Evolutionary conservation across 2,113 vertebrate species (phyloP), one percentile per base, ranked within the genome.

Genomic region (Pithys albifrons): DNA sequence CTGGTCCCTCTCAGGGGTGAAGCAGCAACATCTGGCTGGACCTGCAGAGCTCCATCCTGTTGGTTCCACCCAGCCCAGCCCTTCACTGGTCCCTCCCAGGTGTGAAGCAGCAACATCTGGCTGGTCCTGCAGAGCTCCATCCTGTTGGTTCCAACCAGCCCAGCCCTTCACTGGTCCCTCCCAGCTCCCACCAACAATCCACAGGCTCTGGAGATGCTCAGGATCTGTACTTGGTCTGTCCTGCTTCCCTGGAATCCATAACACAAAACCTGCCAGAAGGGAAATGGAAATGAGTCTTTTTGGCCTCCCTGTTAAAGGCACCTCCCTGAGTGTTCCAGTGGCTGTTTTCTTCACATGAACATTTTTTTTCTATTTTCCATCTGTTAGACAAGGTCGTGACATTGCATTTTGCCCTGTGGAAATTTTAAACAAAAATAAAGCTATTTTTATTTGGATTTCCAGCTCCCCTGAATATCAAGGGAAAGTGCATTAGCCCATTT

Each of bases 391-490:
- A 94, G 72, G 72, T 92, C 69, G 46, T 28, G 82, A 81, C 82
- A 55, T 23, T 66, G 12, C 55, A 48, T 93, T 96, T 93, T 84
- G 45, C 55, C 75, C 69, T 33, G 45, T 90, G 72, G 82, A 95
- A 84, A 83, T 71, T 61, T 54, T 52, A 71, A 89, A 88, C 61
- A 91, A 84, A 93, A 93, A 89, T 72, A 85, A 88, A 94, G 45
- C 65, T 92, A 88, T 78, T 96, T 93, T 81, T 85, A 33, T 95
- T 88, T 93, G 81, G 45, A 84, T 61, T 94, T 91, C 93, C 77
- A 94, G 52, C 65, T 91, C 73, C 58, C 52, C 54, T 54, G 81
- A 59, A 89, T 91, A 72, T 71, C 73, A 91, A 80, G 72, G 87
- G 61, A 75, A 95, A 65, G 54, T 64, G 13, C 28, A 72, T 81